Evolutionary conservation across 2,888 invertebrate genomes (phyloP), one percentile per base, ranked within the genome.

Genomic region (Noctua fimbriata): DNA sequence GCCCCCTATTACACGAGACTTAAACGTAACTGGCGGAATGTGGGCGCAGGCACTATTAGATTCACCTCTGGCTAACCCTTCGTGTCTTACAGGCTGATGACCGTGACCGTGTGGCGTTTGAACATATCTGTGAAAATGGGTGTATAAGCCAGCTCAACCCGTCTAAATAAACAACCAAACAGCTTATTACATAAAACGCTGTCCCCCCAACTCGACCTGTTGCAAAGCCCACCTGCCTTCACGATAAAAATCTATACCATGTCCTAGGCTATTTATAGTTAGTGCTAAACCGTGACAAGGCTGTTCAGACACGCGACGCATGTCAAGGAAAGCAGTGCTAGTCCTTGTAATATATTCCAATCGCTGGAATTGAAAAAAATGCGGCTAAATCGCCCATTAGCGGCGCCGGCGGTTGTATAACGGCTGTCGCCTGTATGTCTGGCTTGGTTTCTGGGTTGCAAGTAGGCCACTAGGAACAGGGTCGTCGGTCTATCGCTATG

Each of bases 291-390:
- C 73, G 74, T 72, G 41, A 4, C 89, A 87, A 89, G 89, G 89
- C 71, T 83, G 73, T 16, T 36, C 18, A 58, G 81, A 80, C 91
- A 91, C 91, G 91, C 91, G 79, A 90, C 63, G 69, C 79, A 76
- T 88, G 89, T 88, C 87, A 88, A 87, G 89, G 89, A 83, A 55
- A 80, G 32, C 36, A 49, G 24, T 58, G 12, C 7, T 12, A 83
- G 89, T 85, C 90, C 89, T 90, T 90, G 90, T 86, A 80, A 69
- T 63, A 73, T 44, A 73, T 81, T 77, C 55, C 44, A 41, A 74
- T 75, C 4, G 73, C 10, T 60, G 28, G 79, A 72, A 75, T 69
- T 85, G 28, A 78, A 82, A 85, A 65, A 84, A 85, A 78, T 55
- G 58, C 73, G 44, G 58, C 36, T 69, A 32, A 66, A 47, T 9